Evolutionary conservation across 2,113 vertebrate species (phyloP), one percentile per base, ranked within the genome.

Genomic region (Microcebus jonahi): DNA sequence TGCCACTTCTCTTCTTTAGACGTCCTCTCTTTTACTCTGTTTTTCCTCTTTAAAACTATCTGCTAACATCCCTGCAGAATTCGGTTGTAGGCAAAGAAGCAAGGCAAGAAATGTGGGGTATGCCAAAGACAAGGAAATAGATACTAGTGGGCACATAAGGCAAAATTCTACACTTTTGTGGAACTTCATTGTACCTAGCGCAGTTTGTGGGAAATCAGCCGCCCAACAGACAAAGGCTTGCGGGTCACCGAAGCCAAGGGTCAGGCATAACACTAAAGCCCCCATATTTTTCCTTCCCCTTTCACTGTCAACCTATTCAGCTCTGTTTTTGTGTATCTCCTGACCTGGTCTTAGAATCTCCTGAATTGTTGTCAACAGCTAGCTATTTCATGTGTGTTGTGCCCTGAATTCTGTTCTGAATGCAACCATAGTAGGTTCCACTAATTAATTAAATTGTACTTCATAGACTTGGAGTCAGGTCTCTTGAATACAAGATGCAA

Each of bases 371-470:
- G 36, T 94, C 65, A 91, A 70, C 25, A 75, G 42, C 31, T 90
- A 73, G 39, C 36, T 92, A 68, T 77, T 95, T 95, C 88, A 68
- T 94, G 71, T 79, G 61, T 88, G 57, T 80, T 70, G 89, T 94
- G 68, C 86, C 93, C 73, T 77, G 83, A 91, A 90, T 97, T 91
- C 84, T 95, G 81, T 75, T 96, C 96, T 86, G 75, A 95, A 92
- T 90, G 90, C 76, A 88, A 95, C 71, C 25, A 79, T 83, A 96
- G 96, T 96, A 96, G 92, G 95, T 97, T 96, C 96, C 90, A 97
- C 96, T 98, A 97, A 98, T 98, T 98, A 98, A 98, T 98, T 97
- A 98, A 97, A 98, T 94, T 98, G 96, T 97, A 97, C 96, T 98
- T 98, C 92, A 84, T 96, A 96, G 96, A 97, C 97, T 97, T 97